A percentile compares a stretch with the other conserved stretches of the same genome.
These are phyloP conservation scores for Auanema sp. DNA, from an alignment of 2,888 invertebrate species.

Conservation along the genomic window DNA sequence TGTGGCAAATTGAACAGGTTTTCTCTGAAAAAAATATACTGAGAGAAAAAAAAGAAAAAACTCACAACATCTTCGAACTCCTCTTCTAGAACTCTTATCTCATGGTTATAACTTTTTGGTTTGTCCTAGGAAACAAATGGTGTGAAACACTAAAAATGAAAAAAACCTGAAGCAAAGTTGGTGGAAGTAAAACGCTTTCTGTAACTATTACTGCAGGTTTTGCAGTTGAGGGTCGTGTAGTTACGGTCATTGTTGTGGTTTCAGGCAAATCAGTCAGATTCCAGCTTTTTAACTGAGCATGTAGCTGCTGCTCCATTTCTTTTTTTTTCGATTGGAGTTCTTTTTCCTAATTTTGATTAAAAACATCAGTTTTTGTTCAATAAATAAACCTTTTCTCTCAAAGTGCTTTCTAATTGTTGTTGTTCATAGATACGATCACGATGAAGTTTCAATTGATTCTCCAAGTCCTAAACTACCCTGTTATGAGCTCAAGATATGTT, in stretches of 20 bases:
- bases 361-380: not conserved
- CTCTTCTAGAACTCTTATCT: too few relatives aligned
- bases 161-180: too few relatives aligned
- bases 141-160: too few relatives aligned
- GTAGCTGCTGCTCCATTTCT: constrained; percentile 42
- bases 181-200: too few relatives aligned
- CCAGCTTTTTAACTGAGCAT: constrained; percentile 40
- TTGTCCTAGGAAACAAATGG: too few relatives aligned
- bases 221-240: too few relatives aligned
- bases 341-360: constrained; percentile 24
- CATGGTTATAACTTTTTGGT: too few relatives aligned
- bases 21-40: too few relatives aligned
- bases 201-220: constrained; percentile 1
- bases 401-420: constrained; percentile 36
- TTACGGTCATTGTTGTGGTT: not conserved
- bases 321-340: constrained; percentile 31
- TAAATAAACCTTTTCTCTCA: constrained; percentile 32
- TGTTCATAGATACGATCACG: constrained; percentile 39
- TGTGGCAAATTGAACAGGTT: too few relatives aligned
- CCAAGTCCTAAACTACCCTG: too few relatives aligned
- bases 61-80: too few relatives aligned
- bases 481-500: not conserved
- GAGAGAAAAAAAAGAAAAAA: too few relatives aligned
- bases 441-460: constrained; percentile 43
- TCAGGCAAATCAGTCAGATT: constrained; percentile 8